Conservation (phyloP, 1,140 invertebrate species). For the Samia ricini region DNA sequence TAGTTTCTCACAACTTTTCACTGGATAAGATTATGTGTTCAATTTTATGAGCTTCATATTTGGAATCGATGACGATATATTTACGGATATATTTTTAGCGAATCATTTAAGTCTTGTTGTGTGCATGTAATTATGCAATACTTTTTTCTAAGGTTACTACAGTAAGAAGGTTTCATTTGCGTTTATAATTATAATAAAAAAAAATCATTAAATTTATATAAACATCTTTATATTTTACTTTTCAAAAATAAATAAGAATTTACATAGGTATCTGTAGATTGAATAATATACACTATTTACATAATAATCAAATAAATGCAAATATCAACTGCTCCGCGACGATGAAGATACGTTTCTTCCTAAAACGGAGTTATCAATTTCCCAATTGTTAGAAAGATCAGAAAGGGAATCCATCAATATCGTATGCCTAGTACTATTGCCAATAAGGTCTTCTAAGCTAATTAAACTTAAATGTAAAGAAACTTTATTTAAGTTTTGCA, state of each 20-base stretch:
- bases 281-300: constrained; percentile 70
- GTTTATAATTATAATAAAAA: background rate
- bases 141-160: no score
- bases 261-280: constrained; percentile 47
- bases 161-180: no score
- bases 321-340: constrained; percentile 56
- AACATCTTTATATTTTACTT: background rate
- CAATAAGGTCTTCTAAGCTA: constrained; percentile 53
- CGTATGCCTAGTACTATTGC: constrained; percentile 38
- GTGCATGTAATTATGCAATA: no score
- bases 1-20: no score
- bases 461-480: constrained; percentile 58
- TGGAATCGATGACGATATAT: no score
- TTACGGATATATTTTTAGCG: no score
- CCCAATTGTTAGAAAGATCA: constrained; percentile 50
- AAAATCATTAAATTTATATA: background rate
- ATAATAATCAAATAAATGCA: constrained; percentile 32
- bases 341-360: constrained; percentile 34
- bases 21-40: no score
- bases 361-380: constrained; percentile 46
- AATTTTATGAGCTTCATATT: no score
- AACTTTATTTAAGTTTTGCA: constrained; percentile 62
- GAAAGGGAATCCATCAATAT: constrained; percentile 40
- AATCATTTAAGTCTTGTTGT: no score
- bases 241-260: constrained; percentile 62